Percentiles rank a stretch among this genome's conserved stretches.
Evolutionary conservation across 2,113 vertebrate genomes (phyloP).

Genomic region (Aegithalos caudatus): DNA sequence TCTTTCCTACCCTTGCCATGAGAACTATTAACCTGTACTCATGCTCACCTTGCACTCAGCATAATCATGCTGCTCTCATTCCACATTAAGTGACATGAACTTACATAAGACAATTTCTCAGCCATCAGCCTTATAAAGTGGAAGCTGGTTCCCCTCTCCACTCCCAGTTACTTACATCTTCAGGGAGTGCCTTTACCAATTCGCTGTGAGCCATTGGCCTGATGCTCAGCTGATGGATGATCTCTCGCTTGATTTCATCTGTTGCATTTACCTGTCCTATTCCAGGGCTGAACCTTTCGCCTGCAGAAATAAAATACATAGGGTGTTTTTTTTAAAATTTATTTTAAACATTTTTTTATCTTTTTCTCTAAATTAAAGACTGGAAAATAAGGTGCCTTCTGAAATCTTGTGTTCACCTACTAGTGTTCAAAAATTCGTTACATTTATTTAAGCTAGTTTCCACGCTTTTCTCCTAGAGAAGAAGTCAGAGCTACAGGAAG

Average conservation of each 20-base stretch:
- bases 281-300: slow-evolving; percentile 88
- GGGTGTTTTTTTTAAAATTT: not conserved
- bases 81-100: not conserved
- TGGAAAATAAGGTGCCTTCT: not conserved
- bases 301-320: slow-evolving; percentile 58
- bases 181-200: slow-evolving; percentile 92
- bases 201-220: slow-evolving; percentile 97
- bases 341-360: not conserved
- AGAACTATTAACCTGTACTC: not conserved
- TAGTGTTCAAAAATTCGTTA: not conserved
- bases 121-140: not conserved
- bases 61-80: not conserved
- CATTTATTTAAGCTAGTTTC: not conserved
- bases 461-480: not conserved
- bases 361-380: not conserved
- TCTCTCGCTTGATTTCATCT: slow-evolving; percentile 92
- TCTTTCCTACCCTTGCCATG: not conserved
- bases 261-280: slow-evolving; percentile 85
- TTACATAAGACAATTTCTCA: not conserved
- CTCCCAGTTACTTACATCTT: slow-evolving; percentile 85
- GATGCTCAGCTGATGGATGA: slow-evolving; percentile 95
- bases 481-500: not conserved
- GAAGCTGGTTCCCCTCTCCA: not conserved
- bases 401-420: not conserved
- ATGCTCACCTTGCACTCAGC: not conserved